A percentile compares a stretch with the other conserved stretches of the same genome.
phyloP scores from a whole-genome alignment of 2,797 vertebrate genomes.

The Octomys mimax region DNA sequence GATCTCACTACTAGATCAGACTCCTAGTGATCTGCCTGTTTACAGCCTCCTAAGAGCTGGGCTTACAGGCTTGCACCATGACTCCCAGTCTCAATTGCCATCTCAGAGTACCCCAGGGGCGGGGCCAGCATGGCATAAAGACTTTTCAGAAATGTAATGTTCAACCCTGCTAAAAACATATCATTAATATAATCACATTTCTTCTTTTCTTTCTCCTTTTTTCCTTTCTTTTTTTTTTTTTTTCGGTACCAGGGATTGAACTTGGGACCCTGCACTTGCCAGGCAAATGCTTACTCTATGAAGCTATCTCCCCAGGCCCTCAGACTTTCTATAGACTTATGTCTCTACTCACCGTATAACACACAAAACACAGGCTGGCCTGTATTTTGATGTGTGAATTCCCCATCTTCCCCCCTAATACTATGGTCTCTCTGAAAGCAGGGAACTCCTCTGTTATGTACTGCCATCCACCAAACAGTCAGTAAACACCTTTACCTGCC shows the following conservation, averaged over 20 bases:
- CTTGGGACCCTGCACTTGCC: no score
- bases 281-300: no score
- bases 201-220: neutral
- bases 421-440: neutral
- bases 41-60: no score
- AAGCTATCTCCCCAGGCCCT: neutral
- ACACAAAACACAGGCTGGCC: neutral
- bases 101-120: no score
- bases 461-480: neutral
- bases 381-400: neutral
- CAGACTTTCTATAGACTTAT: neutral
- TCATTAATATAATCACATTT: slow-evolving; percentile 18
- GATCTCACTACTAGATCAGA: no score
- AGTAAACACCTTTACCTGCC: neutral
- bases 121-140: neutral
- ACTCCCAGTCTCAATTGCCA: no score
- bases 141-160: neutral
- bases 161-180: neutral
- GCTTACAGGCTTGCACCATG: no score
- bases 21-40: no score
- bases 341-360: neutral
- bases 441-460: neutral
- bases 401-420: neutral
- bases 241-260: no score
- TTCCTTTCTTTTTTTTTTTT: no score